Evolutionary conservation across 1,140 invertebrate species (phyloP), one percentile per base, ranked within the genome.

Genomic region (Nautilus pompilius): DNA sequence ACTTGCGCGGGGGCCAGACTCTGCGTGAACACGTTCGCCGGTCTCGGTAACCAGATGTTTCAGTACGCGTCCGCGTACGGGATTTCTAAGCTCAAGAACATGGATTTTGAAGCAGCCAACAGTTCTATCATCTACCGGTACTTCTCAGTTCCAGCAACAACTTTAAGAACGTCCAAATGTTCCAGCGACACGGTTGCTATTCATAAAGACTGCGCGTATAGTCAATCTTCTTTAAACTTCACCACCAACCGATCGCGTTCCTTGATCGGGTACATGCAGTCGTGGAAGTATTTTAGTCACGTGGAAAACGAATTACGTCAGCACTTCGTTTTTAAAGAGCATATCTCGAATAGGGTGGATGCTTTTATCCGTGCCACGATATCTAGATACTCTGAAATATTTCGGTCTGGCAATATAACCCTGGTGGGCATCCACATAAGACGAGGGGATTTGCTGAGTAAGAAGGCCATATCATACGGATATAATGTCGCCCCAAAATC

Each of bases 41-140:
- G 70, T 15, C 36, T 71, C 6, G 70, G 70, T 4, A 71, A 71
- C 28, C 61, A 60, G 4, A 55, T 71, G 62, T 71, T 71, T 45
- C 33, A 63, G 53, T 71, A 62, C 48, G 70, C 70, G 2, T 65
- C 67, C 8, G 26, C 51, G 3, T 67, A 55, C 56, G 70, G 64
- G 10, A 65, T 71, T 6, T 64, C 67, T 20, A 33, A 15, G 2
- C 34, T n/a, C 13, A 66, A 62, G 22, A 54, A 60, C 22, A 63
- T 62, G 56, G 54, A 22, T 0, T 15, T 65, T 2, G 20, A 58
- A 26, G 46, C 58, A 15, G 8, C 22, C n/a, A 17, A 58, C 5
- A 34, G 29, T 8, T 34, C 48, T 22, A 45, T 32, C 2, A 22
- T 69, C 8, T 24, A 15, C 15, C 26, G 29, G 24, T 28, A 33